These are phyloP conservation scores for Drosophila hawaiiensis DNA, from an alignment of 2,888 invertebrate species.

Conservation along the genomic window DNA sequence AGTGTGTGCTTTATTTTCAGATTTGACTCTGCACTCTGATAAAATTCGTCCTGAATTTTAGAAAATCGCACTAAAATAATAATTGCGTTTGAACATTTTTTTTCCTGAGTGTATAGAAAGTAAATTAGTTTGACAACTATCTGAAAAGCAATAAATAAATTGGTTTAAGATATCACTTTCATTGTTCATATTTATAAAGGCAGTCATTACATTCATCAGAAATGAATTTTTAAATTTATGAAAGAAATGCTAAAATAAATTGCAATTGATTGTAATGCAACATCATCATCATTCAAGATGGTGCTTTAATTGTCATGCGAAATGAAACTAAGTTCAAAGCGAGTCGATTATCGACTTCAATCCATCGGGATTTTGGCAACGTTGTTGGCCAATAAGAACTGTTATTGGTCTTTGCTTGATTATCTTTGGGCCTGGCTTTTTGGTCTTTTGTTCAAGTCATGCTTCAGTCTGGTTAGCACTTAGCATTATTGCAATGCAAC, in stretches of 20 bases:
- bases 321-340: slow-evolving; percentile 1
- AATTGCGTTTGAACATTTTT: too few relatives aligned
- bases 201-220: background rate
- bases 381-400: slow-evolving; percentile 5
- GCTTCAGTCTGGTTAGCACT: slow-evolving; percentile 55
- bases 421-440: slow-evolving; percentile 11
- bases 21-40: background rate
- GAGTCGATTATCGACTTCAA: slow-evolving; percentile 19
- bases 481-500: slow-evolving; percentile 70
- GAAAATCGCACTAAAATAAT: background rate
- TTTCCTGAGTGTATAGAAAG: background rate
- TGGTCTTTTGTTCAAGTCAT: slow-evolving; percentile 65
- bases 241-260: background rate
- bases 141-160: background rate
- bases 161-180: background rate
- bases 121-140: background rate
- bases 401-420: slow-evolving; percentile 18
- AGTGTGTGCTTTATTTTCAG: background rate
- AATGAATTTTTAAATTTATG: background rate
- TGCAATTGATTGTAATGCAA: background rate
- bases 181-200: background rate
- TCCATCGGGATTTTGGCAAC: slow-evolving; percentile 27
- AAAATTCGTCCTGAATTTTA: too few relatives aligned
- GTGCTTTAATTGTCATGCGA: background rate
- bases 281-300: background rate